Base-by-base conservation (phyloP, 2,888 invertebrate species). In the Melangyna quadrimaculata region DNA sequence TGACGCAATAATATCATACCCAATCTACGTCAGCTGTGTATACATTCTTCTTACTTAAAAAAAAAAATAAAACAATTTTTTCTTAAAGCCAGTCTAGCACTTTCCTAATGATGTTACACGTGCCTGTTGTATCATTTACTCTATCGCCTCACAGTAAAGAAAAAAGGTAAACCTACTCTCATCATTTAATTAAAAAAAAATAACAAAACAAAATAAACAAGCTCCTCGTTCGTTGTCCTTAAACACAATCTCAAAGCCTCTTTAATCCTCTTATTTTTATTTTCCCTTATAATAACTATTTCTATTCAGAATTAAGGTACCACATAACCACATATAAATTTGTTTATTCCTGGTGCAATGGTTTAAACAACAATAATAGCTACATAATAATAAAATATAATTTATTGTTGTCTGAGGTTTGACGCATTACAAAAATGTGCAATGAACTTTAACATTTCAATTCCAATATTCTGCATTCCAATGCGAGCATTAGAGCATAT, bases 361-460 rank as follows among this genome's bases (percentile, higher is more conserved):
- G 29, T 48, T n/a, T n/a, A n/a, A n/a, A 37, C 45, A 17, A 27
- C 24, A 57, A 79, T 35, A 32, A 19, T 22, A 32, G n/a, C n/a
- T n/a, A n/a, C n/a, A n/a, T n/a, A n/a, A n/a, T n/a, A n/a, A n/a
- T n/a, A 22, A 6, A 17, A 3, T 35, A 35, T 9, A 29, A 57
- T 57, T n/a, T 19, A 57, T 75, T 75, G 70, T 86, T 51, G 67
- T 67, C 48, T 67, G 14, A 67, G 51, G 67, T 51, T 72, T 86
- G 86, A 80, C 73, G 86, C 86, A 77, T 70, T 80, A 59, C 73
- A 73, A 51, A n/a, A 53, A 78, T 86, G 86, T 86, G 72, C 86
- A 86, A 86, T 81, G 86, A 86, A 86, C 80, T 81, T 86, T 86
- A 70, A 59, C 86, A 86, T 86, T 86, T 86, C 73, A 61, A 77